Evolutionary conservation across 2,888 invertebrate genomes (phyloP).

Genomic region (Pterostichus niger): DNA sequence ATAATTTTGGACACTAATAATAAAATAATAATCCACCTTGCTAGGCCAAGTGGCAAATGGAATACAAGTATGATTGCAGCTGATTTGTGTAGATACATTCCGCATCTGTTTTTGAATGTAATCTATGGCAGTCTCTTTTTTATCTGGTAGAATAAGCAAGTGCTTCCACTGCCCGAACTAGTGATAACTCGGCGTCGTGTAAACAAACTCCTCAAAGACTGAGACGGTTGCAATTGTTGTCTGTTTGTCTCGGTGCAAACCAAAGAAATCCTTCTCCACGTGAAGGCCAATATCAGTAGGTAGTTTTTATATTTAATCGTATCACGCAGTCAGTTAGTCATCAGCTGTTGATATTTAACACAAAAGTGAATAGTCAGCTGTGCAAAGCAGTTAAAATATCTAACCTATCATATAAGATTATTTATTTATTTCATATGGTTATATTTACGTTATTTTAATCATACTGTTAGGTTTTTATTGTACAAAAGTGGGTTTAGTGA

Average conservation of each 20-base stretch:
- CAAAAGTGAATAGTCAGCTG: slow-evolving; percentile 68
- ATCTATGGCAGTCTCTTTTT: no score
- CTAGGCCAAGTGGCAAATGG: no score
- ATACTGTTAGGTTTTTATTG: slow-evolving; percentile 64
- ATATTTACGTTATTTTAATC: slow-evolving; percentile 61
- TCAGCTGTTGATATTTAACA: slow-evolving; percentile 63
- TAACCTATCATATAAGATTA: slow-evolving; percentile 66
- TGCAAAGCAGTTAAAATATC: slow-evolving; percentile 69
- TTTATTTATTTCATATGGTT: slow-evolving; percentile 69
- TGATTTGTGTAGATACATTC: no score
- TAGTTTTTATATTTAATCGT: slow-evolving; percentile 57
- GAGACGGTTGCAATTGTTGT: slow-evolving; percentile 63
- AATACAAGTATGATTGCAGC: no score
- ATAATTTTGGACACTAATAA: no score
- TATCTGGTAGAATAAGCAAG: slow-evolving; percentile 8
- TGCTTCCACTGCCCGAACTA: slow-evolving; percentile 66
- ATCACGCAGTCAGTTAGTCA: slow-evolving; percentile 65
- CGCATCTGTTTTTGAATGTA: no score
- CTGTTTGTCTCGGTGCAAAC: slow-evolving; percentile 58
- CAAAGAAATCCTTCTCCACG: slow-evolving; percentile 54
- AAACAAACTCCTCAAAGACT: slow-evolving; percentile 54
- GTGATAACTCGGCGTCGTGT: slow-evolving; percentile 51
- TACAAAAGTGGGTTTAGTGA: slow-evolving; percentile 19
- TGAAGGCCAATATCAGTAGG: slow-evolving; percentile 30
- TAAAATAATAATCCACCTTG: no score